Base-by-base conservation (phyloP, 2,888 invertebrate species). In the Orchesellides sinensis region DNA sequence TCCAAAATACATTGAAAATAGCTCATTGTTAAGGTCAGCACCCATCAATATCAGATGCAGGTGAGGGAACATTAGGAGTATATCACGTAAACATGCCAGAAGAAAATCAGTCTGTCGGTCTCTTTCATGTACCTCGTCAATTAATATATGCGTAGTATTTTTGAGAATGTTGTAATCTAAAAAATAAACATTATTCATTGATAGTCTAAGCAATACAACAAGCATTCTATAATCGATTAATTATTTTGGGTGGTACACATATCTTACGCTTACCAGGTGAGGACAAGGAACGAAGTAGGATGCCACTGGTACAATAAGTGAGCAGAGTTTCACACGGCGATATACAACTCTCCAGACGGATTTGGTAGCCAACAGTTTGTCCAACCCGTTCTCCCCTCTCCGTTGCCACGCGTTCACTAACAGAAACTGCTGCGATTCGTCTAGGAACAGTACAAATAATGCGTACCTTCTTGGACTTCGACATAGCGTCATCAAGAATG, bases 51-150 rank as follows among this genome's bases (percentile, higher is more conserved):
- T 92, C 0, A 98, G 90, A 89, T 94, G 94, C 21, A 98, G 91
- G 82, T 95, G 92, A 85, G 93, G 93, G 89, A 93, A 93, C 63
- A 93, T 92, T 0, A 14, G 5, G 1, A 92, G 91, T 52, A 97
- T 90, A 89, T 96, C 95, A 49, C 95, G 93, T 69, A 98, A 91
- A 3, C 95, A 95, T 80, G 97, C 95, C 82, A 99, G 91, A 54
- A 98, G 92, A 90, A 98, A 98, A 91, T 99, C 99, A 66, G 96
- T 95, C 89, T 96, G 94, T 89, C 96, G 93, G 90, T 98, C 98
- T 0, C 98, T 92, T 90, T 98, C 98, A 90, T 99, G 99, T 29
- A 98, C 94, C 91, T 99, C 99, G 90, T 99, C 99, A 89, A 98
- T 93, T 69, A 96, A 93, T 54, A 96, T 91, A 90, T 98, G 98